A percentile compares a stretch with the other conserved stretches of the same genome.
Evolutionary conservation across 2,113 vertebrate species (phyloP).

Genomic region (Myrmecobius fasciatus): DNA sequence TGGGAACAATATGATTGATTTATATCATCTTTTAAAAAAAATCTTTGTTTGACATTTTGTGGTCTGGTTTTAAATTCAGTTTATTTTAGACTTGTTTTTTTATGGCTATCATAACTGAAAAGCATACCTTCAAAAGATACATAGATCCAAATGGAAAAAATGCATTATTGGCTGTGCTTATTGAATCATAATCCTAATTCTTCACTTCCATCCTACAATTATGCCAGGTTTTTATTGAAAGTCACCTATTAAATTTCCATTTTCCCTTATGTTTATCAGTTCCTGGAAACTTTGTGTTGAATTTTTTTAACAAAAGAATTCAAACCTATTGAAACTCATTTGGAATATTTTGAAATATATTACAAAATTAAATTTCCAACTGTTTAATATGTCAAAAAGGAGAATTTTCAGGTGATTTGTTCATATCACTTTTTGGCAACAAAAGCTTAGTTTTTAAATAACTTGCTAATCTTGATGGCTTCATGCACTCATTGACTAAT

Average conservation of each 20-base stretch:
- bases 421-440: background rate
- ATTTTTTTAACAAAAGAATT: background rate
- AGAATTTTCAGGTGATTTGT: background rate
- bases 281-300: background rate
- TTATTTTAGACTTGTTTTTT: background rate
- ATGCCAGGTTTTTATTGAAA: background rate
- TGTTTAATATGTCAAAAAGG: background rate
- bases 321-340: background rate
- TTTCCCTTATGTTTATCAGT: background rate
- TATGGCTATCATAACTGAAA: background rate
- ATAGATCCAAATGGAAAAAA: background rate
- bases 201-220: background rate
- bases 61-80: background rate
- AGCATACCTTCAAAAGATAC: background rate
- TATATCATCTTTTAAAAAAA: background rate
- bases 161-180: background rate
- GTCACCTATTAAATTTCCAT: background rate
- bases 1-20: background rate
- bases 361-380: background rate
- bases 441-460: background rate
- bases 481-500: background rate
- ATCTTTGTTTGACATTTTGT: background rate
- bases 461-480: background rate
- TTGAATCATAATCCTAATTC: background rate
- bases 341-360: background rate